Evolutionary conservation across 2,888 invertebrate species (phyloP), one percentile per base, ranked within the genome.

Genomic region (Catocala fraxini): DNA sequence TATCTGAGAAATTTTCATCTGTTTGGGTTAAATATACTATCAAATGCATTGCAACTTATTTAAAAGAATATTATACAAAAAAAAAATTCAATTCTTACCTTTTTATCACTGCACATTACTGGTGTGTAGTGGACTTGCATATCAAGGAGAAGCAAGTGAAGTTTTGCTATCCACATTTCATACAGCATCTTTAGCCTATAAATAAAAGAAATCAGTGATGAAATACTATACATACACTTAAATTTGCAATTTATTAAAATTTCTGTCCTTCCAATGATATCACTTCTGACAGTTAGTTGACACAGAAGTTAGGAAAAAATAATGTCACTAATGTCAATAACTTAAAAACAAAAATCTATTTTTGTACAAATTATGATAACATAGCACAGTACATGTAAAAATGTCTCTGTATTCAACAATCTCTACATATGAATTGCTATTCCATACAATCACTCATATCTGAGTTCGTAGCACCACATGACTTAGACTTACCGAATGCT

Each of bases 221-320:
- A 57, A 57, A 71, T 77, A 54, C 56, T 70, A 55, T 51, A 46
- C 60, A 75, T 59, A 61, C 62, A 62, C 61, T 49, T 57, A 56
- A 65, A 55, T 55, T 63, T 70, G 25, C 34, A 33, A 57, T 33
- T n/a, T 10, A 56, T 56, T 65, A 63, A 49, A 46, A 53, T 65
- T 62, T 11, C 57, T 34, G 48, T 57, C 52, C 51, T 52, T 57
- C 42, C 58, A 65, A 59, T 76, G 65, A 56, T 66, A 67, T 49
- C 58, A 63, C 46, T 73, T 61, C 65, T 87, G 88, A 86, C 87
- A 87, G 81, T 75, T 80, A 70, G 56, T 75, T 87, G 87, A 86
- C 87, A 86, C 70, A 81, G 80, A 82, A 85, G 73, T 79, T 78
- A 71, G 49, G 73, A 77, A 80, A 80, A 80, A 78, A 76, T 71